Conservation (phyloP, 2,888 invertebrate species). For the Rhamnusium bicolor region DNA sequence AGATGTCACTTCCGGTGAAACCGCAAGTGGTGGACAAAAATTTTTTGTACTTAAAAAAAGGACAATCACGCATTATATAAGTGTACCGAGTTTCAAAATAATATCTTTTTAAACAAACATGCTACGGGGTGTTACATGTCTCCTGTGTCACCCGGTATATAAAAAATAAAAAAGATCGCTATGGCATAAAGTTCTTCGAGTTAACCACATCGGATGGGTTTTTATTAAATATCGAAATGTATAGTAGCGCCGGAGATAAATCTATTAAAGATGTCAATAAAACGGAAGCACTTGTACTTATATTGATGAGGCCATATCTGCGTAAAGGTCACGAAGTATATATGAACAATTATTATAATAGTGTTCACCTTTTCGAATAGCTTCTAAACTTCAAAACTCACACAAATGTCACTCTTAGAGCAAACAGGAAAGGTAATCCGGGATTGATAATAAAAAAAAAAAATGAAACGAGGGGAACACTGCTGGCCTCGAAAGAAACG, state of each 20-base stretch:
- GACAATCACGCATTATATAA: too few relatives aligned
- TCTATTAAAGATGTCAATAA: not conserved
- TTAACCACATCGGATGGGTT: conserved; percentile 35
- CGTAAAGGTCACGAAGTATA: conserved; percentile 27
- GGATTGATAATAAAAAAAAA: conserved; percentile 34
- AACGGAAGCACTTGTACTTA: conserved; percentile 20
- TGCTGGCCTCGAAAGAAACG: conserved; percentile 55
- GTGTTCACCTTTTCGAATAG: conserved; percentile 24
- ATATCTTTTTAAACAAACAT: too few relatives aligned
- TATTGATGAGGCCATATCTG: conserved; percentile 26
- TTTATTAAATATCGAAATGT: conserved; percentile 33
- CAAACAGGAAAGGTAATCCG: conserved; percentile 38
- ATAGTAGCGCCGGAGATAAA: conserved; percentile 25
- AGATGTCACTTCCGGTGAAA: too few relatives aligned
- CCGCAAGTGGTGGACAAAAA: too few relatives aligned
- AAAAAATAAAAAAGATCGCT: conserved; percentile 28
- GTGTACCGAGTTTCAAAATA: too few relatives aligned
- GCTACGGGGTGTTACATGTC: too few relatives aligned
- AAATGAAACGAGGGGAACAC: conserved; percentile 42
- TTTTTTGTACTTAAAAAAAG: too few relatives aligned
- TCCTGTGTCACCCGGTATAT: too few relatives aligned
- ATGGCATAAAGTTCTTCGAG: conserved; percentile 34
- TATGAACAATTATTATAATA: conserved; percentile 33
- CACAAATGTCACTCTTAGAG: conserved; percentile 27
- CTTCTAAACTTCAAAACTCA: conserved; percentile 31